A percentile compares a stretch with the other conserved stretches of the same genome.
These are phyloP conservation scores for Aphrophora alni DNA, from an alignment of 2,888 invertebrate genomes.

Conservation along the genomic window DNA sequence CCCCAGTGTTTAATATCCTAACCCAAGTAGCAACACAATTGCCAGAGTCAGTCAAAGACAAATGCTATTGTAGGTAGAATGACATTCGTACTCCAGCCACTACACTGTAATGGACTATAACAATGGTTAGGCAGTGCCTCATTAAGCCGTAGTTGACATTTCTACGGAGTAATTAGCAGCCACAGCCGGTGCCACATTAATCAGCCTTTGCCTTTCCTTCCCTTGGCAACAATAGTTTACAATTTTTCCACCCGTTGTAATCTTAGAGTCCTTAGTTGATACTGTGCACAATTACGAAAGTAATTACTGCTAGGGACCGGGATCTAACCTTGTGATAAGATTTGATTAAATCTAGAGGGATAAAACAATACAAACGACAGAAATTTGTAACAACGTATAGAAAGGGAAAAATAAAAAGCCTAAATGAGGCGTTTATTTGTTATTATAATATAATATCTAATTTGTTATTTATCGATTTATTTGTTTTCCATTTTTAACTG, in stretches of 20 bases:
- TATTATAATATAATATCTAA: no score
- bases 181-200: conserved; percentile 2
- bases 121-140: conserved; percentile 9
- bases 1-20: background rate
- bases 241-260: background rate
- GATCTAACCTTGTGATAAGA: no score
- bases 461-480: no score
- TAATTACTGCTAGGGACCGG: background rate
- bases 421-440: no score
- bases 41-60: background rate
- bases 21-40: background rate
- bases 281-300: background rate
- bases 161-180: conserved; percentile 6
- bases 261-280: background rate
- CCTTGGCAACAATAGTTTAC: background rate
- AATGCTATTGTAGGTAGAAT: background rate
- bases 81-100: background rate
- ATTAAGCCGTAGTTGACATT: background rate
- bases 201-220: background rate
- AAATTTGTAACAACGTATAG: no score
- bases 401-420: no score
- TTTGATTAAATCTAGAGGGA: no score
- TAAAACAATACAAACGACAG: no score
- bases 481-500: no score
- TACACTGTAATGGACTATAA: background rate